Evolutionary conservation across 1,140 invertebrate genomes (phyloP).

Genomic region (Ceratina australensis): DNA sequence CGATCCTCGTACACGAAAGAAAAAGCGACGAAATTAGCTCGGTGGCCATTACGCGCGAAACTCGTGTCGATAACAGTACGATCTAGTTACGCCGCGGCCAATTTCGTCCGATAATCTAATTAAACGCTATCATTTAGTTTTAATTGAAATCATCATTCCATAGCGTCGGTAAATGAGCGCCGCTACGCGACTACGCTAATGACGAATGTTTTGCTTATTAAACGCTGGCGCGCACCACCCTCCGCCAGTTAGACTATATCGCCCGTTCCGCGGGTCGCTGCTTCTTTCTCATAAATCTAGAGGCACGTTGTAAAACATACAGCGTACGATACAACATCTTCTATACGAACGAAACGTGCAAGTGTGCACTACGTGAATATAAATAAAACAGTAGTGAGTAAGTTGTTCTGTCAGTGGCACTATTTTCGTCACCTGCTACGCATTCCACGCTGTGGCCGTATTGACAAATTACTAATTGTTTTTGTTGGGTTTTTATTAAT

Average conservation of each 20-base stretch:
- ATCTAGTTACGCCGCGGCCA: constrained; percentile 3
- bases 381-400: no score
- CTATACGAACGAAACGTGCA: no score
- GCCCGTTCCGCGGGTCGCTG: constrained; percentile 26
- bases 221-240: background rate
- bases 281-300: background rate
- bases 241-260: constrained; percentile 11
- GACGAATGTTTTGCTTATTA: constrained; percentile 43
- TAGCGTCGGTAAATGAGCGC: background rate
- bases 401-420: no score
- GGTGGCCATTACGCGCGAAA: background rate
- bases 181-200: background rate
- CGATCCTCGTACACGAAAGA: background rate
- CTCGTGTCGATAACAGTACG: background rate
- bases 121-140: constrained; percentile 22
- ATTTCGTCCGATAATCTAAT: constrained; percentile 25
- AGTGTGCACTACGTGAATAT: no score
- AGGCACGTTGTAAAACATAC: no score
- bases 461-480: no score
- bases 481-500: no score
- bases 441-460: no score
- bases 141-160: constrained; percentile 23
- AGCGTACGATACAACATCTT: no score
- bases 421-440: no score
- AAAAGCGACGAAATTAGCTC: background rate